phyloP scores from a whole-genome alignment of 2,113 vertebrate species.

The Gymnarchus niloticus region DNA sequence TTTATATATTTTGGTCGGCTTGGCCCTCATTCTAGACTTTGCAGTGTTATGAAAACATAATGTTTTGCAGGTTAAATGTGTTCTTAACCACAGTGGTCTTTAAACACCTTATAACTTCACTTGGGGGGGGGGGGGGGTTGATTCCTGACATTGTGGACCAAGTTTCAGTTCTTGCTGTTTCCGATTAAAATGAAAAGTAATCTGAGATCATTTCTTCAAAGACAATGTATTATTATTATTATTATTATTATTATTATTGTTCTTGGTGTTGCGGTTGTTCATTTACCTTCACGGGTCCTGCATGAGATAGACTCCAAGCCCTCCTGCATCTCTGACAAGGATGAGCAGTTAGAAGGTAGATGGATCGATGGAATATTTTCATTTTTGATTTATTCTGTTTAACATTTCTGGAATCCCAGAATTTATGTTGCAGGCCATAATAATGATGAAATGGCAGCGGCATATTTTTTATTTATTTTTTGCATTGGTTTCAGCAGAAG shows the following conservation, averaged over 20 bases:
- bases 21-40: neutral
- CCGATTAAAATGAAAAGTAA: too few species aligned
- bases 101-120: conserved; percentile 34
- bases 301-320: too few species aligned
- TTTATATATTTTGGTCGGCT: neutral
- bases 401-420: neutral
- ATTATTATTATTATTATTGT: too few species aligned
- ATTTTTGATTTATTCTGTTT: neutral
- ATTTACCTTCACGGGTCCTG: too few species aligned
- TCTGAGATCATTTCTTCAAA: too few species aligned
- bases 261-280: too few species aligned
- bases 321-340: too few species aligned
- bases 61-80: conserved; percentile 33
- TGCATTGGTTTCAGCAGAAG: neutral
- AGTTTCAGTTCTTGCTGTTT: neutral
- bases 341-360: too few species aligned
- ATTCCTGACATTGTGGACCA: conserved; percentile 51
- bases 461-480: too few species aligned
- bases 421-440: neutral
- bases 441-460: neutral
- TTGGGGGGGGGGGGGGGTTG: too few species aligned
- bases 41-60: conserved; percentile 2
- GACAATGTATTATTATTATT: neutral
- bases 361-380: too few species aligned
- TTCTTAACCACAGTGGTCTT: conserved; percentile 52